These are phyloP conservation scores for Alosa sapidissima DNA, from an alignment of 2,797 vertebrate genomes.

Conservation along the genomic window DNA sequence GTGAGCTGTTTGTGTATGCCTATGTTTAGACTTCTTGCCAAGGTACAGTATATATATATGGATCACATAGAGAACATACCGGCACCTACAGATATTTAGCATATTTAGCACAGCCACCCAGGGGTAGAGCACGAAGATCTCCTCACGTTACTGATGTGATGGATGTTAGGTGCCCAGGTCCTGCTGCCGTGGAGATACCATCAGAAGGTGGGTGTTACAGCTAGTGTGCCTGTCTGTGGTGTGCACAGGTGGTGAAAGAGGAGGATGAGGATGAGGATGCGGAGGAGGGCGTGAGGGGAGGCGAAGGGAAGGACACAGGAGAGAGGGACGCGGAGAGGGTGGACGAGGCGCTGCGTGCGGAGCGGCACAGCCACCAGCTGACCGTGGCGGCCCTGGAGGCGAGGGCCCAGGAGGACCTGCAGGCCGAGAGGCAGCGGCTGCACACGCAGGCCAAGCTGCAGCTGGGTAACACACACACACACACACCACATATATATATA, in stretches of 20 bases:
- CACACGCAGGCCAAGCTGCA: conserved; percentile 82
- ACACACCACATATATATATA: no score
- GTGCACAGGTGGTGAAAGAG: conserved; percentile 46
- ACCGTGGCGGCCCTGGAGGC: conserved; percentile 82
- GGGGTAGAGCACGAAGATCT: neutral
- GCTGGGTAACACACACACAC: conserved; percentile 66
- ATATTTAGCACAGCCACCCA: neutral
- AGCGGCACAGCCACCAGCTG: conserved; percentile 75
- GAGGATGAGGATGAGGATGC: conserved; percentile 39
- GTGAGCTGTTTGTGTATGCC: neutral
- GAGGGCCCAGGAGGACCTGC: conserved; percentile 80
- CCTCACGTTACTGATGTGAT: neutral
- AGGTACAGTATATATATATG: neutral
- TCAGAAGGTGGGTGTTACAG: neutral
- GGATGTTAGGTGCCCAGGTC: neutral
- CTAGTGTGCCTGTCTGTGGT: neutral
- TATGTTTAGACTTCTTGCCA: neutral
- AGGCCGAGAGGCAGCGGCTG: conserved; percentile 79
- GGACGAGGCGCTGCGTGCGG: conserved; percentile 48
- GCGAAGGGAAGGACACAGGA: conserved; percentile 23
- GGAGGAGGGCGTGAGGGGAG: conserved; percentile 21
- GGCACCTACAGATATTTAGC: neutral
- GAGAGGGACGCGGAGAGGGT: neutral
- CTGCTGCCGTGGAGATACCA: neutral
- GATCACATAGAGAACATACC: neutral